These are phyloP conservation scores for Acanthurus leucopareius DNA, from an alignment of 2,797 vertebrate species.

Conservation along the genomic window DNA sequence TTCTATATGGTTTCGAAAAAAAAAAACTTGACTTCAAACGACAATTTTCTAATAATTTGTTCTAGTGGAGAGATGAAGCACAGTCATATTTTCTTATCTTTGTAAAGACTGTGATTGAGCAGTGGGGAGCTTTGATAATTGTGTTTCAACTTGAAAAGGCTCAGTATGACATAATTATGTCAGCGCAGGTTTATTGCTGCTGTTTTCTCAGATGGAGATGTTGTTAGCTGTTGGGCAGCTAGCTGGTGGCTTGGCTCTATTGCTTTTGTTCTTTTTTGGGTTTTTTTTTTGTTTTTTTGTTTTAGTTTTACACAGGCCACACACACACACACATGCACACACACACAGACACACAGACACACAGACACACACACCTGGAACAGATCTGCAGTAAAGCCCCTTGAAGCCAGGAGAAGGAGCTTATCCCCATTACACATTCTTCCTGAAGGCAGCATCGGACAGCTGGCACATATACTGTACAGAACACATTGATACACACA, in stretches of 20 bases:
- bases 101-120: constrained; percentile 50
- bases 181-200: constrained; percentile 59
- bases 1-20: too few species aligned
- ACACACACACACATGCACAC: constrained; percentile 7
- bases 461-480: constrained; percentile 70
- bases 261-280: constrained; percentile 30
- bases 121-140: constrained; percentile 62
- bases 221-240: constrained; percentile 53
- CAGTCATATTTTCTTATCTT: constrained; percentile 46
- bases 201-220: constrained; percentile 64
- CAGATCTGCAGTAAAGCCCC: constrained; percentile 69
- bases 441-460: constrained; percentile 75
- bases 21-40: too few species aligned
- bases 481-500: constrained; percentile 25
- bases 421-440: constrained; percentile 79
- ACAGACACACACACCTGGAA: constrained; percentile 72
- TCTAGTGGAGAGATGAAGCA: constrained; percentile 32
- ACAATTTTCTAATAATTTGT: constrained; percentile 23
- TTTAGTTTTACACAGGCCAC: constrained; percentile 33
- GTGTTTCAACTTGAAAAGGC: constrained; percentile 64
- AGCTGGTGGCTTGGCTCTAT: constrained; percentile 39
- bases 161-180: constrained; percentile 72
- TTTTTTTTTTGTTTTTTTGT: constrained; percentile 2
- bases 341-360: constrained; percentile 23
- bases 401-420: constrained; percentile 73